Conservation (phyloP, 2,113 vertebrate genomes). For the Nycticorax nycticorax region DNA sequence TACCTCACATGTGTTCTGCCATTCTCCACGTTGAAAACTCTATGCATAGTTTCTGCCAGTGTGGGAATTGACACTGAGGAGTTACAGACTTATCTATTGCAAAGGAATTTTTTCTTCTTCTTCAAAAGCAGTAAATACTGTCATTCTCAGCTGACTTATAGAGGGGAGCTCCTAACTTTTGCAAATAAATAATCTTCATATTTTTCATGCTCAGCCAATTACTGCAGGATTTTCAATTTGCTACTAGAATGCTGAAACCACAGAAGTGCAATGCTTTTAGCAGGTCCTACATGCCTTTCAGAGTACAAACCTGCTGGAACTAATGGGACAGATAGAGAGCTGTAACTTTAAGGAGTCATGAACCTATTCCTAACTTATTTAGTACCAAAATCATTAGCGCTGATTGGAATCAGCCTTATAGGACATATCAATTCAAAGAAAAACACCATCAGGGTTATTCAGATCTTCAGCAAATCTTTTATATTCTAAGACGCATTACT, state of each 20-base stretch:
- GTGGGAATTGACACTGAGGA: not conserved
- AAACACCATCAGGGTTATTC: not conserved
- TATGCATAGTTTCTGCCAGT: not conserved
- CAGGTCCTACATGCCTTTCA: not conserved
- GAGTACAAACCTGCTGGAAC: not conserved
- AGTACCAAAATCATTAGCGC: not conserved
- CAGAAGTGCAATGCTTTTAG: constrained; percentile 24
- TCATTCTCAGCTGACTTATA: not conserved
- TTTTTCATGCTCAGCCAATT: not conserved
- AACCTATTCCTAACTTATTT: not conserved
- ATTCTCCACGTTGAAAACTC: not conserved
- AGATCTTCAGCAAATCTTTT: not conserved
- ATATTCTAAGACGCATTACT: not conserved
- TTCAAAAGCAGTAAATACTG: not conserved
- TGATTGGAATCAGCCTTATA: not conserved
- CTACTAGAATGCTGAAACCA: not conserved
- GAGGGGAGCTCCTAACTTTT: not conserved
- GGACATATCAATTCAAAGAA: not conserved
- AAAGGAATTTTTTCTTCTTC: not conserved
- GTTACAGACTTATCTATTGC: not conserved
- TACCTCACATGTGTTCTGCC: not conserved
- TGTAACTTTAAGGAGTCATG: not conserved
- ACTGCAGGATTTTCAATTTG: not conserved
- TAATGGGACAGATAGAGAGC: not conserved
- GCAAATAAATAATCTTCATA: not conserved